These are phyloP conservation scores for Drosophila longiperda DNA, from an alignment of 2,888 invertebrate genomes.

Conservation along the genomic window DNA sequence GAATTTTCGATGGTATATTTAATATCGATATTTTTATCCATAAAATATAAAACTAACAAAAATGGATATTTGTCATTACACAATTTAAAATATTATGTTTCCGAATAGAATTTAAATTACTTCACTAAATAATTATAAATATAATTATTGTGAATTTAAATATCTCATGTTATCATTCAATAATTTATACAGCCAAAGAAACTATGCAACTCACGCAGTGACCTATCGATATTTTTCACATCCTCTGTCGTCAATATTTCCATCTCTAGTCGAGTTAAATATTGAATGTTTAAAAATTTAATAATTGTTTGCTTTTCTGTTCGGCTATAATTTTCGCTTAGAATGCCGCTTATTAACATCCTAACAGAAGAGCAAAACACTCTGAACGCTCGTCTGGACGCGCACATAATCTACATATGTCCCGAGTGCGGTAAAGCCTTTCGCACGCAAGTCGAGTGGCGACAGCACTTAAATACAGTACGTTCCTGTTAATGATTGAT, in stretches of 20 bases:
- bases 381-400: slow-evolving; percentile 70
- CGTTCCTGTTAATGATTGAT: background rate
- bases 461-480: slow-evolving; percentile 74
- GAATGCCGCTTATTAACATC: slow-evolving; percentile 53
- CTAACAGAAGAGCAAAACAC: slow-evolving; percentile 63
- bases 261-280: slow-evolving; percentile 8
- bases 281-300: background rate
- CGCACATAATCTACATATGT: slow-evolving; percentile 80
- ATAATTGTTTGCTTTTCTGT: background rate
- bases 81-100: background rate
- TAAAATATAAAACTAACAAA: background rate
- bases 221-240: background rate
- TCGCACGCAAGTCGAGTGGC: slow-evolving; percentile 77
- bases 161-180: background rate
- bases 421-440: slow-evolving; percentile 80
- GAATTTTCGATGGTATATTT: background rate
- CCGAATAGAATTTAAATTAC: background rate
- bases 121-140: background rate
- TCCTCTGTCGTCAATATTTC: background rate
- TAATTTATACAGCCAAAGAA: background rate
- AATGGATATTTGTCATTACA: background rate
- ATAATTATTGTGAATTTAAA: background rate
- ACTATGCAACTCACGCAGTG: background rate
- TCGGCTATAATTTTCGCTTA: background rate
- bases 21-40: background rate